Evolutionary conservation across 2,888 invertebrate genomes (phyloP).

Genomic region (Malthinus seriepunctatus): DNA sequence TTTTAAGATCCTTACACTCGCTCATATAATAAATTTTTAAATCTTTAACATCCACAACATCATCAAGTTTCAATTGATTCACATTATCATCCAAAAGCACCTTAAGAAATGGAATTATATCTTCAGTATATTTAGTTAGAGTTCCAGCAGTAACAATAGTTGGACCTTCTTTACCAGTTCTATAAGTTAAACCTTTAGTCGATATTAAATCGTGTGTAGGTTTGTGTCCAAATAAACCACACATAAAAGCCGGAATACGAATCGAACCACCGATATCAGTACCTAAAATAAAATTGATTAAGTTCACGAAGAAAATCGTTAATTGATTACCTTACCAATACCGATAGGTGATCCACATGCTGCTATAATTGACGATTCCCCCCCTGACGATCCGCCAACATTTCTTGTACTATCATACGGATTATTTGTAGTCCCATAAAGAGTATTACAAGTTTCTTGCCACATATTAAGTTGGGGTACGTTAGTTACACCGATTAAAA

Average conservation of each 20-base stretch:
- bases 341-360: conserved; percentile 83
- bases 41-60: conserved; percentile 64
- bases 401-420: conserved; percentile 86
- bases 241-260: conserved; percentile 88
- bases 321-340: conserved; percentile 61
- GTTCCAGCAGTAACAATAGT: conserved; percentile 87
- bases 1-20: conserved; percentile 71
- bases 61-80: conserved; percentile 61
- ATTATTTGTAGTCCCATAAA: conserved; percentile 89
- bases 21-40: conserved; percentile 78
- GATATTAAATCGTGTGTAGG: conserved; percentile 60
- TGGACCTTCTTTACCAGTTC: conserved; percentile 67
- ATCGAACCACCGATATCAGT: conserved; percentile 97
- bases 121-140: conserved; percentile 74
- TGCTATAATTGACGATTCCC: conserved; percentile 77
- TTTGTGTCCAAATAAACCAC: conserved; percentile 87
- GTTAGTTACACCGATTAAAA: conserved; percentile 83
- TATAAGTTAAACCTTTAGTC: conserved; percentile 65
- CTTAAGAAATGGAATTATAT: conserved; percentile 78
- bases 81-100: conserved; percentile 63
- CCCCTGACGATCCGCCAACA: conserved; percentile 92
- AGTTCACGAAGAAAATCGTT: neutral
- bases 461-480: conserved; percentile 93
- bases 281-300: conserved; percentile 52
- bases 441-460: conserved; percentile 84